Conservation (phyloP, 2,888 invertebrate genomes). For the Harmothoe impar region DNA sequence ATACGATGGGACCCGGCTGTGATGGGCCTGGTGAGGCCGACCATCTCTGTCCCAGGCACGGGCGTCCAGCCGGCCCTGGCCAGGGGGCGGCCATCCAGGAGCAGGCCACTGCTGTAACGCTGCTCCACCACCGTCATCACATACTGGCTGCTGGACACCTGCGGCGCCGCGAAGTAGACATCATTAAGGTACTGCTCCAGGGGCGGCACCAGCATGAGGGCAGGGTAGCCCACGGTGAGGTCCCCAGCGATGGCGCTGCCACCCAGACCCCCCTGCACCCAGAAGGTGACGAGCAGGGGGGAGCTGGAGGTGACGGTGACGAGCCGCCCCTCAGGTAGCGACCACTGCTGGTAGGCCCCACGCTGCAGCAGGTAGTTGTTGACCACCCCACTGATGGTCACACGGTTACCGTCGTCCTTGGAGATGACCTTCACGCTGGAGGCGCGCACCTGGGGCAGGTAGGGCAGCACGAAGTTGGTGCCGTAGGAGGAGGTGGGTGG, state of each 20-base stretch:
- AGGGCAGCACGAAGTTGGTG: constrained; percentile 47
- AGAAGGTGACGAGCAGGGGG: constrained; percentile 39
- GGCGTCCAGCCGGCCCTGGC: background rate
- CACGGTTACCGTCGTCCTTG: background rate
- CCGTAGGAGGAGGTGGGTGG: constrained; percentile 15
- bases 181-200: constrained; percentile 7
- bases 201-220: constrained; percentile 14
- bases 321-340: background rate
- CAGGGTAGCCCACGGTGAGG: background rate
- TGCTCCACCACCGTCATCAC: background rate
- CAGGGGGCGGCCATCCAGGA: background rate
- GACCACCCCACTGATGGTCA: background rate
- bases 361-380: background rate
- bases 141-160: background rate
- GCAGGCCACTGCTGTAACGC: background rate
- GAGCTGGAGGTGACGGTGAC: constrained; percentile 4
- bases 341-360: constrained; percentile 6
- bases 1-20: background rate
- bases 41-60: constrained; percentile 26
- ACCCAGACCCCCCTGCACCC: constrained; percentile 7
- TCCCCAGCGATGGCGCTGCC: background rate
- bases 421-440: constrained; percentile 32
- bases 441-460: background rate
- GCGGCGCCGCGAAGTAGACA: constrained; percentile 2
- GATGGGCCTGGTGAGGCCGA: background rate